Evolutionary conservation across 2,113 vertebrate species (phyloP), one percentile per base, ranked within the genome.

Genomic region (Neogobius melanostomus): DNA sequence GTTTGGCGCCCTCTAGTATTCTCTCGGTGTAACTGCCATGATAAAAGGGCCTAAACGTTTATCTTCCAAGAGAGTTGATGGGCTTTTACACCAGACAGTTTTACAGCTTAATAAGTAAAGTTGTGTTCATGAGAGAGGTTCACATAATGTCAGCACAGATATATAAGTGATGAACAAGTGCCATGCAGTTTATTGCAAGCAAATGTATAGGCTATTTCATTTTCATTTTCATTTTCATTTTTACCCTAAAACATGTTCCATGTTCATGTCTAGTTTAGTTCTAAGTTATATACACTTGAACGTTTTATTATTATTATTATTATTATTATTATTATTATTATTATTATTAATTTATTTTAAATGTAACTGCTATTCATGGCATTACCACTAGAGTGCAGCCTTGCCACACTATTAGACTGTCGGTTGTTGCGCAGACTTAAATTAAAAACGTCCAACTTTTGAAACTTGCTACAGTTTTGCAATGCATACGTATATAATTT

Each of bases 341-440:
- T 5, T 14, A 49, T 49, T 49, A 12, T 49, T 1, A 49, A 49
- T 49, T 12, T 4, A 16, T 52, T 52, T 15, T 6, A 52, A 16
- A 5, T 59, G 14, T 60, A 75, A 56, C 10, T 79, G 84, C 68
- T 21, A 66, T 71, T 69, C 7, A 28, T 2, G 6, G 52, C 0
- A 1, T 6, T 12, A 64, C 86, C 88, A 86, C 79, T 47, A 87
- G 87, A 80, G 77, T 0, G 87, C 77, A 84, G 74, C 43, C 52
- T 81, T 76, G 56, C 16, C 50, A 48, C 59, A 61, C 7, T 44
- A 44, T n/a, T 15, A 44, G 12, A 61, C n/a, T n/a, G 42, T 6
- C 21, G 1, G 54, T 12, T 14, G 11, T 51, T 14, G 15, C 11
- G 14, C 5, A 15, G 49, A 5, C 11, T 11, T 51, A 5, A 50